Percentiles rank a stretch among this genome's conserved stretches.
These are phyloP conservation scores for Pogonomyrmex barbatus DNA, from an alignment of 1,140 invertebrate genomes.

Conservation along the genomic window DNA sequence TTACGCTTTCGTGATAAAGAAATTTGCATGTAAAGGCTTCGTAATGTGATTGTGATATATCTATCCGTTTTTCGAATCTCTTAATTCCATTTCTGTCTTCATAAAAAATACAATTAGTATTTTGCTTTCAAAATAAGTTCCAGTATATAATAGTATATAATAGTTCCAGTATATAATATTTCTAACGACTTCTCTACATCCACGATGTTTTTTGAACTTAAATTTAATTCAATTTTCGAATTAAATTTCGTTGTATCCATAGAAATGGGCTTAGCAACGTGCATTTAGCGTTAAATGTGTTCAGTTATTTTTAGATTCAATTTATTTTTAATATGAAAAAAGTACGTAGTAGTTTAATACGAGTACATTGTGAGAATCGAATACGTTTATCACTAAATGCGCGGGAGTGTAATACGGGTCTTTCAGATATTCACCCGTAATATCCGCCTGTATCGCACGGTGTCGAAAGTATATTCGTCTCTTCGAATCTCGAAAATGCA, in stretches of 20 bases:
- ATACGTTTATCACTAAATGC: constrained; percentile 14
- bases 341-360: neutral
- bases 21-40: constrained; percentile 36
- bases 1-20: constrained; percentile 19
- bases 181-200: neutral
- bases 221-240: neutral
- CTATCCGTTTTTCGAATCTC: constrained; percentile 31
- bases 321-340: constrained; percentile 36
- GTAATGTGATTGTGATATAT: constrained; percentile 26
- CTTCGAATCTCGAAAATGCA: constrained; percentile 59
- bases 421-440: constrained; percentile 32
- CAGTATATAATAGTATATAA: no score
- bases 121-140: constrained; percentile 22
- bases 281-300: constrained; percentile 36
- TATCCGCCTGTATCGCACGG: constrained; percentile 33
- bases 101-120: neutral
- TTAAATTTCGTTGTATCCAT: neutral
- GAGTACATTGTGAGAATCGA: neutral
- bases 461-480: constrained; percentile 38
- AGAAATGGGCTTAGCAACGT: neutral
- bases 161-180: neutral
- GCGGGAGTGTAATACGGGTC: neutral
- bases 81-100: neutral
- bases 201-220: neutral
- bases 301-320: constrained; percentile 9